Evolutionary conservation across 2,113 vertebrate genomes (phyloP), one percentile per base, ranked within the genome.

Genomic region (Gopherus flavomarginatus): DNA sequence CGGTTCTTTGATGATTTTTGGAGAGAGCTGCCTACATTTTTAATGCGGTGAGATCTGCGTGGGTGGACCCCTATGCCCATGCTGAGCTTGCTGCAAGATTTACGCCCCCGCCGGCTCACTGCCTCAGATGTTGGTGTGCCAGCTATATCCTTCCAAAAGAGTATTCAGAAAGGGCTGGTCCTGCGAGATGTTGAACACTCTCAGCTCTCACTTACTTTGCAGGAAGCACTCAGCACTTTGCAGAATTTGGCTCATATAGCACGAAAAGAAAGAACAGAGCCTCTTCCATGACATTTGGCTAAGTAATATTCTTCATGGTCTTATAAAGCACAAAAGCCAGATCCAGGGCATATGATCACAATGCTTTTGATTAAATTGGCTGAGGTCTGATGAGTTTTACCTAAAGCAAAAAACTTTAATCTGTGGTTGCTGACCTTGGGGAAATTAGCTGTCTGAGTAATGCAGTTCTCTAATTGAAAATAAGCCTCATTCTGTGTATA

Each of bases 271-370:
- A 84, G 91, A 96, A 97, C 85, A 87, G 94, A 91, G 88, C 94
- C 26, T 90, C 89, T 87, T 93, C 95, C 81, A 53, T 93, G 95
- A 86, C 86, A 26, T 92, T 93, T 0, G 84, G 90, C 88, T 93
- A 44, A 77, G 19, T 53, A 96, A 54, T 1, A 5, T 87, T 65
- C 84, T 78, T 82, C 4, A 0, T 0, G 12, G 90, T 69, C 87
- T 44, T 77, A 77, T 47, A 47, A 47, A 77, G 75, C 11, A 27
- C 85, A 93, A 90, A 95, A 89, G 65, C 65, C 88, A 27, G 87
- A 93, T 90, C 85, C 6, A 2, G 85, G 94, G 52, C 1, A 75
- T 24, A 77, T 0, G 2, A 86, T 90, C 92, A 86, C 92, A 84
- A 77, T 42, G 62, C 75, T 93, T 94, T 92, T 53, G 49, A 95